Evolutionary conservation across 2,113 vertebrate genomes (phyloP).

Genomic region (Stegastes partitus): DNA sequence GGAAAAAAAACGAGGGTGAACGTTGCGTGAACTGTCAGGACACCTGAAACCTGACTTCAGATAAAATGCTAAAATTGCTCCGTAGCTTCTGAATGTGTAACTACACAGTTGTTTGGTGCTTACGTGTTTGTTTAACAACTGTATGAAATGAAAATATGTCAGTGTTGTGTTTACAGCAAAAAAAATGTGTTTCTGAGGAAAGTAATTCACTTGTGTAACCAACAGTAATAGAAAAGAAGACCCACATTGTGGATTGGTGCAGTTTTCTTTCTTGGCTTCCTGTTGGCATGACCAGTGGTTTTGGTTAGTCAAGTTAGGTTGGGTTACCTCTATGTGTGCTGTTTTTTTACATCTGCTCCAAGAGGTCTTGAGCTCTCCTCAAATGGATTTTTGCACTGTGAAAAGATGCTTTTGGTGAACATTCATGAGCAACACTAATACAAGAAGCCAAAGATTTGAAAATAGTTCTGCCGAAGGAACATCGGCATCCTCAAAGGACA

Average conservation of each 20-base stretch:
- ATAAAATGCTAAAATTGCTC: too few relatives aligned
- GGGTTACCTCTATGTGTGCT: background rate
- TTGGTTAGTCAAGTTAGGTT: background rate
- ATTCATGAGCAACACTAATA: constrained; percentile 13
- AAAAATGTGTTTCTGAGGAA: background rate
- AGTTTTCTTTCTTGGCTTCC: background rate
- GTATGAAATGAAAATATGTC: background rate
- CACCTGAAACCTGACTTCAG: too few relatives aligned
- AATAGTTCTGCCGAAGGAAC: constrained; percentile 55
- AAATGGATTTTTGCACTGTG: constrained; percentile 25
- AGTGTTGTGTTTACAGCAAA: background rate
- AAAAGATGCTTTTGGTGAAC: constrained; percentile 28
- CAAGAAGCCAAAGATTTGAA: constrained; percentile 33
- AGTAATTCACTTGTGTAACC: background rate
- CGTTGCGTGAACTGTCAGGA: too few relatives aligned
- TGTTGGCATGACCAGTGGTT: constrained; percentile 3
- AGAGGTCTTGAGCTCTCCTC: background rate
- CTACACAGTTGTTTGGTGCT: too few relatives aligned
- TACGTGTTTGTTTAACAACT: background rate
- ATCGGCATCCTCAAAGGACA: constrained; percentile 60
- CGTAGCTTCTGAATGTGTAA: too few relatives aligned
- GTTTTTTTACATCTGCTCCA: constrained; percentile 16
- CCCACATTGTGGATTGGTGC: background rate
- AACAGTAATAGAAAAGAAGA: background rate
- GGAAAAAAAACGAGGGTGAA: background rate